Base-by-base conservation (phyloP, 2,113 vertebrate genomes). In the Paralichthys olivaceus region DNA sequence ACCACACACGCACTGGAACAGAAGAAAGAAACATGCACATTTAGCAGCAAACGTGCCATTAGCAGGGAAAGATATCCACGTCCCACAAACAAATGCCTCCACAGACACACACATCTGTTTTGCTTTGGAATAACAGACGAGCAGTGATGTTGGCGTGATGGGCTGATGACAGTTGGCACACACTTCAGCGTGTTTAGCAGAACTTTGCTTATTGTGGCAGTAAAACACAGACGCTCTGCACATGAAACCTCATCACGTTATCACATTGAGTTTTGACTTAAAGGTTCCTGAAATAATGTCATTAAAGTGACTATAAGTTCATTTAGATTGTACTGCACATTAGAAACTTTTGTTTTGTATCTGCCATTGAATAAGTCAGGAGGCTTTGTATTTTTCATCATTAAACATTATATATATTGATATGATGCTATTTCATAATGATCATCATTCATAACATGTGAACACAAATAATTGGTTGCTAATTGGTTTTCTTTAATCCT, bases 31-130 rank as follows among this genome's bases (percentile, higher is more conserved):
- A 65, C 51, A 66, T 6, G 68, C 37, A 28, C n/a, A 37, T 51
- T 19, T 19, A 29, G n/a, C 68, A 25, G 47, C 58, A 61, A 60
- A 55, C 28, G 40, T 20, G 74, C 11, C 15, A 60, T 51, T 13
- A 60, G 32, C 25, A 45, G 23, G 23, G 15, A 76, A 19, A 40
- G 45, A 61, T 1, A 19, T 20, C 54, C 66, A 55, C 7, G n/a
- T 54, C 51, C n/a, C 51, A 69, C 22, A 69, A 34, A 72, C n/a
- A 15, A 59, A 64, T 20, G 22, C 25, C 54, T 66, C 20, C 34
- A 14, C 59, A 79, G 19, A 72, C n/a, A 47, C 14, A 76, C 40
- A 86, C 82, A 86, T 85, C 76, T 89, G 88, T 71, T 85, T 83
- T 60, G 62, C 65, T 61, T 64, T 59, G 43, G 20, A 63, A 20